Evolutionary conservation across 30 jellyfish, hydroid and myxozoan species (phyloP).

Genomic region (Turritopsis rubra): DNA sequence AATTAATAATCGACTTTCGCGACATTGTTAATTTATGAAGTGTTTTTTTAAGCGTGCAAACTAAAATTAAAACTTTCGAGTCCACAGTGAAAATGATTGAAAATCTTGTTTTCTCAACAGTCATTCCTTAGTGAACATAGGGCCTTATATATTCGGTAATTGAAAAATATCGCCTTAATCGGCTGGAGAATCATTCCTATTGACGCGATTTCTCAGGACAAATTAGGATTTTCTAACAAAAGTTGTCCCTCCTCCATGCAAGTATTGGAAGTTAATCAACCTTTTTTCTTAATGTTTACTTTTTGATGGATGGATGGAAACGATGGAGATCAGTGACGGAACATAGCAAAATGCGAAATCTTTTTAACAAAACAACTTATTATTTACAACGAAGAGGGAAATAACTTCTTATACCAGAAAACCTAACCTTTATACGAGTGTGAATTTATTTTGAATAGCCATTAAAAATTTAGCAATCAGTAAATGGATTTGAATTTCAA

Average conservation of each 20-base stretch:
- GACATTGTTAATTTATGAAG: too few species aligned
- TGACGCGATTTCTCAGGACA: not conserved
- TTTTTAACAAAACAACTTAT: not conserved
- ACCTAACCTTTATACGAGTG: not conserved
- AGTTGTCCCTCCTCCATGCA: not conserved
- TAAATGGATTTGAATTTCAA: not conserved
- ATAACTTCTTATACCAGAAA: not conserved
- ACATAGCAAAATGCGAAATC: not conserved
- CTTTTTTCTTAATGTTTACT: not conserved
- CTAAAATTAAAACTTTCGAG: too few species aligned
- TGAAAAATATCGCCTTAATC: not conserved
- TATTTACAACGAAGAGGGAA: not conserved
- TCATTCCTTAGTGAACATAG: not conserved
- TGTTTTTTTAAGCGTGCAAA: too few species aligned
- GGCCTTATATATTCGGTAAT: not conserved
- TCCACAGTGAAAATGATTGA: too few species aligned
- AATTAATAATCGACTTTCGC: too few species aligned
- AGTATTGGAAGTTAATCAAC: not conserved
- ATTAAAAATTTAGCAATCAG: not conserved
- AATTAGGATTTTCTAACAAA: not conserved
- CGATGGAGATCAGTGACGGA: not conserved
- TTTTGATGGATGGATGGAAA: not conserved
- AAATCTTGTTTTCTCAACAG: too few species aligned
- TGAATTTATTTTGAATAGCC: not conserved
- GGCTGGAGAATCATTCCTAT: not conserved